Conservation (phyloP, 30 jellyfish, hydroid and myxozoan species). For the Morbakka virulenta region DNA sequence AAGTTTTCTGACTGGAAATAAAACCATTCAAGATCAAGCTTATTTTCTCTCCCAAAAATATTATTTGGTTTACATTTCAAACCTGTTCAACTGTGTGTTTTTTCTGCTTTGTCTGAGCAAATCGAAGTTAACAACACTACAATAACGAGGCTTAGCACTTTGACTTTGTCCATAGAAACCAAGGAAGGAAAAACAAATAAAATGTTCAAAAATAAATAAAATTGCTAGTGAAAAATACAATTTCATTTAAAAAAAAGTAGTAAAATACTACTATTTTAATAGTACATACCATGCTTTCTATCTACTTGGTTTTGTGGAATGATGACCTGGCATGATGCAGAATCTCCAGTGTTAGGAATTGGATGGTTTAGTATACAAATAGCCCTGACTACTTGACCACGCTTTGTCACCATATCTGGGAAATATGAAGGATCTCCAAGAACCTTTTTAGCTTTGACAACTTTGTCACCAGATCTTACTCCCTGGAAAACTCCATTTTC, state of each 20-base stretch:
- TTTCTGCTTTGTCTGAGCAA: too few species aligned
- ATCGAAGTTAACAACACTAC: too few species aligned
- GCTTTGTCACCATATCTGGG: slow-evolving; percentile 81
- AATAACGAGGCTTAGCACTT: too few species aligned
- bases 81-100: too few species aligned
- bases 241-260: neutral
- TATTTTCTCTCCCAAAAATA: too few species aligned
- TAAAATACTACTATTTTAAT: neutral
- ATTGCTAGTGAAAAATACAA: neutral
- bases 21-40: too few species aligned
- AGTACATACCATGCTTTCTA: slow-evolving; percentile 82
- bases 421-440: slow-evolving; percentile 98
- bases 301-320: slow-evolving; percentile 95
- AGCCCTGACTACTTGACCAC: slow-evolving; percentile 97
- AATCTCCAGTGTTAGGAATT: slow-evolving; percentile 65
- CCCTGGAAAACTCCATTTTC: slow-evolving; percentile 93
- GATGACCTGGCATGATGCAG: slow-evolving; percentile 88
- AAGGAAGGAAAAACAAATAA: too few species aligned
- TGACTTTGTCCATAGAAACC: too few species aligned
- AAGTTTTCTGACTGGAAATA: too few species aligned
- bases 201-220: too few species aligned
- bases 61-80: too few species aligned
- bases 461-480: slow-evolving; percentile 83
- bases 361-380: slow-evolving; percentile 96
- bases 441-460: slow-evolving; percentile 90